These are phyloP conservation scores for Melinopterus prodromus DNA, from an alignment of 2,888 invertebrate species.

Conservation along the genomic window DNA sequence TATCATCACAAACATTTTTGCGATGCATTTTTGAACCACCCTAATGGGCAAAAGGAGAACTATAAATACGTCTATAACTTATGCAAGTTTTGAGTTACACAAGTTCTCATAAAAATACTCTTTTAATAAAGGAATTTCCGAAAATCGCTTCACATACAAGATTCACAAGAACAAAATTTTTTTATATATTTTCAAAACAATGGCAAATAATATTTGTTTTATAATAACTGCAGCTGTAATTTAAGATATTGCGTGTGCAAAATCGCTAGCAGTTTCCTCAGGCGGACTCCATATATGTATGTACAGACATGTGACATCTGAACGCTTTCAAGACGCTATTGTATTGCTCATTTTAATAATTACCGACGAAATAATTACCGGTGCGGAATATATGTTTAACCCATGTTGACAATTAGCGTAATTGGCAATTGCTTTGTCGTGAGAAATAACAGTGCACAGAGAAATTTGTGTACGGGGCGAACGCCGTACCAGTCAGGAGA, in stretches of 20 bases:
- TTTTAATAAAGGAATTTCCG: too few species aligned
- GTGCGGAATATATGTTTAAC: not conserved
- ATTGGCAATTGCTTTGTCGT: constrained; percentile 4
- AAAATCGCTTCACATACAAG: too few species aligned
- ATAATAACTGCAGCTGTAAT: not conserved
- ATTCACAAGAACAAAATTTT: too few species aligned
- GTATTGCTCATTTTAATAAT: not conserved
- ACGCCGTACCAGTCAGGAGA: not conserved
- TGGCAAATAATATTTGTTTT: not conserved
- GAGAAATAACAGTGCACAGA: not conserved
- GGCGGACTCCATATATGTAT: not conserved
- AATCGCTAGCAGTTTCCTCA: not conserved
- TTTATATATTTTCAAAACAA: too few species aligned
- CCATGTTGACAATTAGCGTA: not conserved
- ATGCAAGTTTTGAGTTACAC: too few species aligned
- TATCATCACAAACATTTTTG: too few species aligned
- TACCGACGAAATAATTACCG: not conserved
- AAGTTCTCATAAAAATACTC: too few species aligned
- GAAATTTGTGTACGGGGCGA: not conserved
- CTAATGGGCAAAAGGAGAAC: too few species aligned
- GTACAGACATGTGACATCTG: not conserved
- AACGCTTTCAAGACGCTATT: not conserved
- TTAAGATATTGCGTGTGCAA: not conserved
- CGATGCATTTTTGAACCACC: too few species aligned
- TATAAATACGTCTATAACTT: too few species aligned